Percentiles rank a stretch among this genome's conserved stretches.
Evolutionary conservation across 2,888 invertebrate genomes (phyloP).

Genomic region (Andrena trimmerana): DNA sequence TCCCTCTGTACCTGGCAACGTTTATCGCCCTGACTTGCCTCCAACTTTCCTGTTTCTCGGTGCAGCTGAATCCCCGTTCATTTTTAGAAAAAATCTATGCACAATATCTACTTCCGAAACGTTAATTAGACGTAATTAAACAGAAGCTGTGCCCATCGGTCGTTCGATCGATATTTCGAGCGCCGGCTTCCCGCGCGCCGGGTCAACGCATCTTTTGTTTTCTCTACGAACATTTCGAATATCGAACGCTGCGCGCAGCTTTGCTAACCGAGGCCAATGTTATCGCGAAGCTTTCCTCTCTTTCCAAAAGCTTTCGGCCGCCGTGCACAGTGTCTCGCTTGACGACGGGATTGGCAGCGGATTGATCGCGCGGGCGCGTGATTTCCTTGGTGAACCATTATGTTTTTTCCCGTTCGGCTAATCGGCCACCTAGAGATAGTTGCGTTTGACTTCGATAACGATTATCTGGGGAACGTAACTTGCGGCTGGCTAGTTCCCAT

Average conservation of each 20-base stretch:
- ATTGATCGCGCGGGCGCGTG: neutral
- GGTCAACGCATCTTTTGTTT: slow-evolving; percentile 3
- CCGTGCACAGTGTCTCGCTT: no score
- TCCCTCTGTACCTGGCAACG: slow-evolving; percentile 13
- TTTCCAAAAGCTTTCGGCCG: no score
- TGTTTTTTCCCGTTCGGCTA: slow-evolving; percentile 13
- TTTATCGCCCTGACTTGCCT: slow-evolving; percentile 18
- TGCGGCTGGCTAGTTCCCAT: neutral
- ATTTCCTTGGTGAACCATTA: slow-evolving; percentile 5
- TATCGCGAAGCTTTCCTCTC: no score
- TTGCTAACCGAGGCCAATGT: neutral
- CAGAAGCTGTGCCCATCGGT: neutral
- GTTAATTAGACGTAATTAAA: no score
- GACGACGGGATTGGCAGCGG: neutral
- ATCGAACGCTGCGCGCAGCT: neutral
- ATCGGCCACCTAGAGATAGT: slow-evolving; percentile 32
- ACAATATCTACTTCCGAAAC: neutral
- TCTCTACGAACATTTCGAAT: neutral
- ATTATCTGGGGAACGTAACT: slow-evolving; percentile 27
- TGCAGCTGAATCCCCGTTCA: neutral
- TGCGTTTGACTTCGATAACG: slow-evolving; percentile 42
- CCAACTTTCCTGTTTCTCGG: slow-evolving; percentile 2
- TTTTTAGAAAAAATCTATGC: neutral
- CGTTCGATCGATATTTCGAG: slow-evolving; percentile 9
- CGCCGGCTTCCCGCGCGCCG: neutral